phyloP scores from a whole-genome alignment of 2,113 vertebrate genomes.

The Catagonus wagneri region DNA sequence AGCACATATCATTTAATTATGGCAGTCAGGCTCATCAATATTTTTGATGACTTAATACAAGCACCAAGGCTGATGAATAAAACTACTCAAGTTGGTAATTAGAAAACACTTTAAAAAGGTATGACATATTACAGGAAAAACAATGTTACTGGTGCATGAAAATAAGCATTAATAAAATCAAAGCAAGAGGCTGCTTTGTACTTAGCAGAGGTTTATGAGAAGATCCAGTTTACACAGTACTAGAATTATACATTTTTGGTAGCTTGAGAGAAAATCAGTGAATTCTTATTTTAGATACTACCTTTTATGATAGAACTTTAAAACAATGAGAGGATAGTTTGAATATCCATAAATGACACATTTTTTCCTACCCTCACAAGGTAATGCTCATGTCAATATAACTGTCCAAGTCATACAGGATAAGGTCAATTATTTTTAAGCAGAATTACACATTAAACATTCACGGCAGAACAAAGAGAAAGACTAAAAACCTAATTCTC shows the following conservation, averaged over 20 bases:
- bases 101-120: conserved; percentile 18
- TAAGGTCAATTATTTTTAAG: background rate
- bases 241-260: background rate
- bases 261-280: background rate
- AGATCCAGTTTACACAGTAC: background rate
- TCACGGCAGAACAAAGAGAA: background rate
- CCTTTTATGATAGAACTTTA: background rate
- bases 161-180: conserved; percentile 20
- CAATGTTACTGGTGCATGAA: background rate
- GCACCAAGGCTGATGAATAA: background rate
- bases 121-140: conserved; percentile 37
- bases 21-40: background rate
- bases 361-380: background rate
- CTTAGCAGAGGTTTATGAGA: background rate
- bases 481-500: conserved; percentile 13
- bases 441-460: conserved; percentile 19
- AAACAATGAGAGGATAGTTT: conserved; percentile 5
- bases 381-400: background rate
- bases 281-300: conserved; percentile 31
- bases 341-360: background rate
- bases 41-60: background rate
- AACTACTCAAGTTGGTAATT: background rate
- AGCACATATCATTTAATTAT: background rate
- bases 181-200: background rate
- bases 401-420: background rate